Evolutionary conservation across 2,888 invertebrate species (phyloP), one percentile per base, ranked within the genome.

Genomic region (Rhagophthalmus giganteus): DNA sequence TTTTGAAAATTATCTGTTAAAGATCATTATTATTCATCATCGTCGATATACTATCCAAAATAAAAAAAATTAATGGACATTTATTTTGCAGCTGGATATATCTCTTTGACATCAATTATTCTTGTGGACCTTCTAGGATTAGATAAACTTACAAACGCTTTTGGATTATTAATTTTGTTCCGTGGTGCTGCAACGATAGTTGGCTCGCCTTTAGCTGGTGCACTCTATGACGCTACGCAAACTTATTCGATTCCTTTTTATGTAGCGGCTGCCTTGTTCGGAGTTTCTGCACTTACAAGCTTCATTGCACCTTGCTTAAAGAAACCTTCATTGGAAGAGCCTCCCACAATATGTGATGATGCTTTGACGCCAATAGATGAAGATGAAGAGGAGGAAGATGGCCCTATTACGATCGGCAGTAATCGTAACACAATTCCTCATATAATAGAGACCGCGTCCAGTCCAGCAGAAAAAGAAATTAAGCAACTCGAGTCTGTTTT

Each of bases 61-160:
- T 7, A 16, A 4, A 13, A 12, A n/a, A 7, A 8, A 4, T 14
- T 6, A 5, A 5, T 13, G 12, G 7, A 32, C 9, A 20, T 10
- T 38, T 71, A 44, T 48, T 37, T 74, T 75, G 13, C 80, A 94
- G 94, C 97, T 56, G 96, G 96, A 55, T 98, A 94, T 78, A 96
- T 99, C 69, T 96, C 97, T 6, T 79, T 99, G 50, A 98, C 98
- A 28, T 98, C 98, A 35, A 97, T 98, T 71, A 95, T 98, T 70
- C 81, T 99, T 55, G 96, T 97, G 62, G 97, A 99, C 74, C 81
- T 98, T 25, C 81, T 99, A 34, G 98, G 98, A 1, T 78, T 99
- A 71, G 96, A 97, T 71, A 91, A 91, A 73, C 78, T 99, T 62
- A 98, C 98, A 33, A 98, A 94, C 74, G 96, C 97, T 33, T 99